Evolutionary conservation across 2,888 invertebrate genomes (phyloP).

Genomic region (Doris montereyensis): DNA sequence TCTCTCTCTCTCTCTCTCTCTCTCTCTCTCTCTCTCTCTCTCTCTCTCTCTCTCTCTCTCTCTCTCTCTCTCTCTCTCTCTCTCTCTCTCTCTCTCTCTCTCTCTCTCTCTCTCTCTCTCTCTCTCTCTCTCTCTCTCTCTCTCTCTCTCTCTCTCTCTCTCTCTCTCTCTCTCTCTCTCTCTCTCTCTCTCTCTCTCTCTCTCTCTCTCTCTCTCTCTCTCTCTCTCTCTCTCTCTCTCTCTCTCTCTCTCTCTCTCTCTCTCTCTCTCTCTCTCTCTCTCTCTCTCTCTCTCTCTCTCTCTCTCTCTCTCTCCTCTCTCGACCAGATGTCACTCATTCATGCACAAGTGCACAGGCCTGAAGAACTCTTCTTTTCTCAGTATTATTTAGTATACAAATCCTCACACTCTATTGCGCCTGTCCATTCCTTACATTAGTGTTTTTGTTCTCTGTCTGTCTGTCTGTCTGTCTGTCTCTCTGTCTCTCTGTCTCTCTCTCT

Average conservation of each 20-base stretch:
- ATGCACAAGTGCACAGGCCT: too few species aligned
- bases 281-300: slow-evolving; percentile 33
- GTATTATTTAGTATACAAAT: too few species aligned
- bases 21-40: background rate
- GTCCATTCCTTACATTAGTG: too few species aligned
- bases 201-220: background rate
- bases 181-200: slow-evolving; percentile 43
- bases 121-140: background rate
- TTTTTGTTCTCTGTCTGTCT: too few species aligned
- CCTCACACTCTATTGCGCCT: too few species aligned
- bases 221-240: background rate
- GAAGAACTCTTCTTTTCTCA: too few species aligned
- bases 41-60: background rate
- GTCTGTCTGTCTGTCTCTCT: too few species aligned
- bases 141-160: background rate
- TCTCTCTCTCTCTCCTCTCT: slow-evolving; percentile 34
- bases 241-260: background rate
- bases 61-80: background rate
- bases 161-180: slow-evolving; percentile 42
- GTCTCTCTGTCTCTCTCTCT: too few species aligned
- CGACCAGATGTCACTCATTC: too few species aligned
- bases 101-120: slow-evolving; percentile 4
- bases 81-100: background rate
- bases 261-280: slow-evolving; percentile 7
- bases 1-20: background rate